Base-by-base conservation (phyloP, 2,113 vertebrate species). In the Trichechus manatus region DNA sequence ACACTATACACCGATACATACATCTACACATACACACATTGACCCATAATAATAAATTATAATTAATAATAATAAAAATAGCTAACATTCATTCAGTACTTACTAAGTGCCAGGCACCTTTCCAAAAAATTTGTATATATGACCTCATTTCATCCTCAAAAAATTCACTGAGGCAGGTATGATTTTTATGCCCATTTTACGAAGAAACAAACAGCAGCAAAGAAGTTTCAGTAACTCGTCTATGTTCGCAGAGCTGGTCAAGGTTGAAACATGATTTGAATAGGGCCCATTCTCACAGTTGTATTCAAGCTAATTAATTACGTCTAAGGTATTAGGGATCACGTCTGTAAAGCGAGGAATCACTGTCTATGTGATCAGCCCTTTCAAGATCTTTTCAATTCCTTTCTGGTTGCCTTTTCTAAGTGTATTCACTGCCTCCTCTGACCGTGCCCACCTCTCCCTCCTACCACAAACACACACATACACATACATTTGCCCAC, bases 171-270 rank as follows among this genome's bases (percentile, higher is more conserved):
- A 50, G n/a, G 17, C 80, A 17, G 39, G 39, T 89, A 36, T 68
- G 77, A 68, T 78, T 89, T 92, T 89, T 42, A 83, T 44, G 29
- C 42, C 68, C 56, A 77, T 77, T 95, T 92, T 59, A 68, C 47
- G 7, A 33, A 59, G 47, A 25, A 92, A 47, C 29, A 56, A 61
- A 89, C 70, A 33, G 19, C 33, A 89, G 29, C 61, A 50, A 50
- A 75, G 66, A 61, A 61, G 42, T 2, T 59, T 68, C 15, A 39
- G 61, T 66, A 70, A 95, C 36, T 68, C 39, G 36, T 68, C 70
- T 44, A 1, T 22, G 5, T 8, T 77, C 61, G 61, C 22, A 77
- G 44, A 83, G 33, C 77, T 83, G 64, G 19, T 39, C 47, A 33
- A 19, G 59, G 36, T 39, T 36, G 17, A 27, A 83, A 47, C 47